Evolutionary conservation across 2,888 invertebrate species (phyloP), one percentile per base, ranked within the genome.

Genomic region (Yponomeuta sedellus): DNA sequence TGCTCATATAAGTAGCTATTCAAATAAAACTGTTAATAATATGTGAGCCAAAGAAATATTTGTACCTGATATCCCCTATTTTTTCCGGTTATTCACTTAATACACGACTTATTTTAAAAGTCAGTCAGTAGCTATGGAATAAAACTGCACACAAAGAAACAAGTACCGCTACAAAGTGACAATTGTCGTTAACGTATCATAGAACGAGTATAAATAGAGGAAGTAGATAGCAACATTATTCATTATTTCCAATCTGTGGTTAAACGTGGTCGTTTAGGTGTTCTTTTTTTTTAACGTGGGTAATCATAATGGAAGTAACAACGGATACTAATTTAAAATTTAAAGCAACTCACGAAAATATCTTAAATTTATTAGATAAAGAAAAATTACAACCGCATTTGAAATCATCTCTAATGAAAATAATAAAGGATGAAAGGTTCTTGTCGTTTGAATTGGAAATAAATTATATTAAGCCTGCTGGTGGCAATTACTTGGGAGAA

Each of bases 401-500:
- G 5, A 52, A 52, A 16, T 12, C 12, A 19, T 59, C 59, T 20
- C 10, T 59, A 22, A 19, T 10, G 11, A 61, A 12, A 12, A 67
- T 67, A 59, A 59, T 63, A 11, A 59, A 40, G 11, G 57, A 61
- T 20, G 64, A 67, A 52, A 64, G 67, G 16, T 67, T 61, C 19
- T 19, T 20, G 10, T 16, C 16, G 10, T 59, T 56, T 39, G 59
- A 10, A 12, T 22, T 64, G 28, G 67, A 67, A 61, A 61, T 20
- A 12, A 64, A 64, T 59, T 6, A 34, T 22, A 56, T 67, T 19
- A 25, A 40, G 28, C 57, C 64, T 34, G 16, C 34, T 10, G 67
- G 67, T 11, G 67, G 67, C 12, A 67, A 64, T 67, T 67, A 67
- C 40, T 63, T 67, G 68, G 73, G 73, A 68, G 68, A 74, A 68